Evolutionary conservation across 2,797 vertebrate species (phyloP), one percentile per base, ranked within the genome.

Genomic region (Tauraco hartlaubi): DNA sequence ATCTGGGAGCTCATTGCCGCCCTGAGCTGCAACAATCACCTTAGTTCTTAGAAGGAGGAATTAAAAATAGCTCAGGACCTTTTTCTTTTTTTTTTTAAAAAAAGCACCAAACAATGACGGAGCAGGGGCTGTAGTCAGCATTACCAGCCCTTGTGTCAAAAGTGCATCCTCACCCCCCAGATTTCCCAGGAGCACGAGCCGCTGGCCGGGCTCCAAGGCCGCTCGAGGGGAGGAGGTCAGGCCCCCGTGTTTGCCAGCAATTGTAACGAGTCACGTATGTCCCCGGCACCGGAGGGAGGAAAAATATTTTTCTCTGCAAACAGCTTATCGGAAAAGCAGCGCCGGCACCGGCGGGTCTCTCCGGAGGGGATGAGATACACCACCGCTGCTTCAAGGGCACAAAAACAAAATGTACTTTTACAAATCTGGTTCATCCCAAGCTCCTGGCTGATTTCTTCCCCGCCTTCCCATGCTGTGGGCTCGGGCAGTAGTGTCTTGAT

Each of bases 161-260:
- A 59, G 83, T 16, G 80, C 88, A 85, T 63, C 92, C 84, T 81
- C 88, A 73, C 31, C 37, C 18, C 31, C 37, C 61, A 13, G 18
- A 26, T 9, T n/a, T 62, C 79, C 77, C 56, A 72, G 77, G 87
- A 85, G 66, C 1, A 28, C 44, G 82, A 83, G 63, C 62, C 0
- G 11, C 85, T 95, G 95, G 94, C 83, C 2, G 9, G 48, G 86
- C 90, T 96, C 89, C 96, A 96, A 96, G 95, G 94, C 46, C 4
- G 3, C 81, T 51, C 4, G 5, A 69, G 69, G 35, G 14, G 68
- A 62, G 44, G 21, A 78, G 82, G 69, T 83, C 88, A 71, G 66
- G 31, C 20, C 58, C 72, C 0, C 2, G 3, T 6, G 35, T 51
- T 33, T 68, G 87, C 67, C 78, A 61, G 56, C 18, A 13, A 16